A percentile compares a stretch with the other conserved stretches of the same genome.
Evolutionary conservation across 2,888 invertebrate species (phyloP).

Genomic region (Odontomyia ornata): DNA sequence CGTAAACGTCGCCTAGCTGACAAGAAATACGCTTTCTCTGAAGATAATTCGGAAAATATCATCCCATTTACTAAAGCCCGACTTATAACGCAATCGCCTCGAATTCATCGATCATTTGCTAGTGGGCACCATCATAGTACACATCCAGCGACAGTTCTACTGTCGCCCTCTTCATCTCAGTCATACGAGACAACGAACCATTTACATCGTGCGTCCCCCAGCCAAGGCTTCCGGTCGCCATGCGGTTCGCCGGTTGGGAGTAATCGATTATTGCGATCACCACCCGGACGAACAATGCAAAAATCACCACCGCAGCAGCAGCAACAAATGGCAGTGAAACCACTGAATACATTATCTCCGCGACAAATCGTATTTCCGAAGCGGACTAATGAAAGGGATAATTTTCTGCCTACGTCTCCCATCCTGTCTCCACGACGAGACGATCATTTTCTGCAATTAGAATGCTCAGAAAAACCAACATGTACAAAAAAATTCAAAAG

Average conservation of each 20-base stretch:
- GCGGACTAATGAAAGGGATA: slow-evolving; percentile 59
- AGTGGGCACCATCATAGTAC: slow-evolving; percentile 45
- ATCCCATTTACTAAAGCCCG: slow-evolving; percentile 64
- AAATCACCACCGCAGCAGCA: slow-evolving; percentile 57
- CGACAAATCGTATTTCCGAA: slow-evolving; percentile 62
- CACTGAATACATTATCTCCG: slow-evolving; percentile 60
- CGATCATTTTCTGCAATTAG: slow-evolving; percentile 26
- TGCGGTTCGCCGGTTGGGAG: slow-evolving; percentile 60
- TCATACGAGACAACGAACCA: slow-evolving; percentile 53
- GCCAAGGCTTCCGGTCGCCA: slow-evolving; percentile 63
- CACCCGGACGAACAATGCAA: slow-evolving; percentile 52
- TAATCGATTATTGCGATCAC: slow-evolving; percentile 50
- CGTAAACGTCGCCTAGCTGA: slow-evolving; percentile 86
- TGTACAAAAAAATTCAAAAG: slow-evolving; percentile 63
- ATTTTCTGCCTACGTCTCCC: slow-evolving; percentile 61
- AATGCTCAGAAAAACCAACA: slow-evolving; percentile 58
- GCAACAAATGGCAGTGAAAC: slow-evolving; percentile 60
- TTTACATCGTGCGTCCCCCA: slow-evolving; percentile 54
- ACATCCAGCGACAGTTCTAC: slow-evolving; percentile 44
- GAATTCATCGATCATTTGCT: slow-evolving; percentile 47
- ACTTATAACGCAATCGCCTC: slow-evolving; percentile 49
- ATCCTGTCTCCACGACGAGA: slow-evolving; percentile 62
- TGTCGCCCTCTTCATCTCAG: slow-evolving; percentile 48
- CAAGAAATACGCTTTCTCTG: slow-evolving; percentile 91
- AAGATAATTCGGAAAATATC: slow-evolving; percentile 75